A percentile compares a stretch with the other conserved stretches of the same genome.
These are phyloP conservation scores for Irena cyanogastra DNA, from an alignment of 2,113 vertebrate species.

Conservation along the genomic window DNA sequence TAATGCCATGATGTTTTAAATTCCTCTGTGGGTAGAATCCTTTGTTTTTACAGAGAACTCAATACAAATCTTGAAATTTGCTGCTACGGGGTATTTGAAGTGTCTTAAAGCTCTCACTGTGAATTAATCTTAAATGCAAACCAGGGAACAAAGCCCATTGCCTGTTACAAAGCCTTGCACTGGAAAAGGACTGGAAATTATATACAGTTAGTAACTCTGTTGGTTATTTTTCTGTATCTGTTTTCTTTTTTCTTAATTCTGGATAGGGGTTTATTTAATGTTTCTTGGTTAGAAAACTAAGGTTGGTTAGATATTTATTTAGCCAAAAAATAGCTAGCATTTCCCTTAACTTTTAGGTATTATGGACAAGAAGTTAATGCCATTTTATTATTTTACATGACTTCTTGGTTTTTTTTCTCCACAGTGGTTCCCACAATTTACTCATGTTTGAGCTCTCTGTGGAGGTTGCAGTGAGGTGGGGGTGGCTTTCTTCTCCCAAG, in stretches of 20 bases:
- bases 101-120: conserved; percentile 32
- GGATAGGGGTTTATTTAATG: background rate
- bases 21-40: background rate
- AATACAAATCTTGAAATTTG: conserved; percentile 21
- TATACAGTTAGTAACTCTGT: background rate
- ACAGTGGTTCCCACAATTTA: background rate
- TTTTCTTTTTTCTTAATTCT: background rate
- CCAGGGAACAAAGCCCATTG: background rate
- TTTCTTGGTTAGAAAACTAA: background rate
- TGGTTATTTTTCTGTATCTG: background rate
- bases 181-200: background rate
- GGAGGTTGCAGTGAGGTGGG: no score
- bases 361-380: background rate
- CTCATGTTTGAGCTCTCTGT: background rate
- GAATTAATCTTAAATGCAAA: conserved; percentile 49
- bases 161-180: background rate
- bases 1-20: background rate
- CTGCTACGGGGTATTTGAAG: conserved; percentile 19
- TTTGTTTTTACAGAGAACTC: conserved; percentile 44
- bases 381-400: background rate
- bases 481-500: background rate
- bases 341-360: background rate
- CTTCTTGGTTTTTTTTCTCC: background rate
- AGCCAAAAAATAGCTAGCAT: background rate
- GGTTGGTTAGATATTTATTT: background rate